phyloP scores from a whole-genome alignment of 2,797 vertebrate species.

The Microctenopoma steveboyesi region DNA sequence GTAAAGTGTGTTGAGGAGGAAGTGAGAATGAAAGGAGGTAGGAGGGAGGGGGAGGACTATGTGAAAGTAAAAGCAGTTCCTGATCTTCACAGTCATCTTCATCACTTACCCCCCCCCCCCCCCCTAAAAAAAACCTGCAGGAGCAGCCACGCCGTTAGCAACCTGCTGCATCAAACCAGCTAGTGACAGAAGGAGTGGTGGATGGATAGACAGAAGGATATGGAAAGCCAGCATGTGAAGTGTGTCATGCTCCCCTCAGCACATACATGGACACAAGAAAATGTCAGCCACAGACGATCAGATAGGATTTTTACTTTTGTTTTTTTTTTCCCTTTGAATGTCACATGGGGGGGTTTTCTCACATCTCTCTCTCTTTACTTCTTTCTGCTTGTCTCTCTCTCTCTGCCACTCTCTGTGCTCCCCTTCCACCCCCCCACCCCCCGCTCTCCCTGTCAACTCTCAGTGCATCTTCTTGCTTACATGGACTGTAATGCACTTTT shows the following conservation, averaged over 20 bases:
- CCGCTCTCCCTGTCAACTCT: constrained; percentile 43
- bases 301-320: constrained; percentile 54
- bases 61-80: constrained; percentile 41
- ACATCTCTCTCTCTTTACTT: constrained; percentile 19
- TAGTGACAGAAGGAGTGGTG: constrained; percentile 66
- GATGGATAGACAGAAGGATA: constrained; percentile 69
- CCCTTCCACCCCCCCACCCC: not conserved
- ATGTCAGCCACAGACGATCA: constrained; percentile 59
- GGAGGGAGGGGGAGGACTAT: constrained; percentile 20
- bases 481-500: constrained; percentile 63
- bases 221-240: constrained; percentile 56
- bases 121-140: not conserved
- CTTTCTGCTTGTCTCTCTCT: constrained; percentile 22
- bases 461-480: constrained; percentile 62
- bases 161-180: constrained; percentile 50
- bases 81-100: constrained; percentile 47
- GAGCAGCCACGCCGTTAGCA: constrained; percentile 29
- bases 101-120: not conserved
- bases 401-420: not conserved
- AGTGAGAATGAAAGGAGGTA: constrained; percentile 34
- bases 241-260: constrained; percentile 59
- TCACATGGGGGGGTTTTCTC: constrained; percentile 52
- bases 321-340: constrained; percentile 45
- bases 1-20: constrained; percentile 64
- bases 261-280: constrained; percentile 47